Percentiles rank a stretch among this genome's conserved stretches.
These are phyloP conservation scores for Dipodomys ordii DNA, from an alignment of 2,113 vertebrate species.

Conservation along the genomic window DNA sequence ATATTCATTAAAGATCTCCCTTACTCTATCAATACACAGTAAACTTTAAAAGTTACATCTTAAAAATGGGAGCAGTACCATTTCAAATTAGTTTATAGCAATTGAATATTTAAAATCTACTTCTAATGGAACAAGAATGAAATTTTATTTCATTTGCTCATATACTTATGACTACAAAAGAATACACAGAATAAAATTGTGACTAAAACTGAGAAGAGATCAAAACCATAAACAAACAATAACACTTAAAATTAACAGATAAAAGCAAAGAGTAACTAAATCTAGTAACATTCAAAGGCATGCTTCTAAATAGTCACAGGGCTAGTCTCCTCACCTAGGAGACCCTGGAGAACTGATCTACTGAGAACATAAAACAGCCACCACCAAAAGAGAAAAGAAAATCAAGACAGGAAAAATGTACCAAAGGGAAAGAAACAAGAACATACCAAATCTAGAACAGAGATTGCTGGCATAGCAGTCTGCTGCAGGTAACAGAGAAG, in stretches of 20 bases:
- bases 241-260: constrained; percentile 75
- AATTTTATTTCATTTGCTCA: constrained; percentile 4
- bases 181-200: constrained; percentile 44
- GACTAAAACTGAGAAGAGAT: constrained; percentile 65
- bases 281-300: constrained; percentile 85
- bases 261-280: constrained; percentile 68
- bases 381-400: constrained; percentile 64
- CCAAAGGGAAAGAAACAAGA: constrained; percentile 89
- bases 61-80: not conserved
- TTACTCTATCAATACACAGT: not conserved
- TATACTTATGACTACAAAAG: not conserved
- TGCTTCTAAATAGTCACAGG: constrained; percentile 73
- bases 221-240: constrained; percentile 79
- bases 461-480: constrained; percentile 99
- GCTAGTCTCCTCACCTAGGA: constrained; percentile 42
- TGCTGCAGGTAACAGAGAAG: constrained; percentile 94
- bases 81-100: not conserved
- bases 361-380: constrained; percentile 74
- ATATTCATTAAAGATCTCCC: not conserved
- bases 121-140: not conserved
- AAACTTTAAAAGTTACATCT: not conserved
- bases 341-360: constrained; percentile 71
- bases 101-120: not conserved
- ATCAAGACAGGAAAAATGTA: constrained; percentile 83
- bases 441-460: constrained; percentile 99